Percentiles rank a stretch among this genome's conserved stretches.
These are phyloP conservation scores for Nasonia vitripennis DNA, from an alignment of 1,140 invertebrate genomes.

Conservation along the genomic window DNA sequence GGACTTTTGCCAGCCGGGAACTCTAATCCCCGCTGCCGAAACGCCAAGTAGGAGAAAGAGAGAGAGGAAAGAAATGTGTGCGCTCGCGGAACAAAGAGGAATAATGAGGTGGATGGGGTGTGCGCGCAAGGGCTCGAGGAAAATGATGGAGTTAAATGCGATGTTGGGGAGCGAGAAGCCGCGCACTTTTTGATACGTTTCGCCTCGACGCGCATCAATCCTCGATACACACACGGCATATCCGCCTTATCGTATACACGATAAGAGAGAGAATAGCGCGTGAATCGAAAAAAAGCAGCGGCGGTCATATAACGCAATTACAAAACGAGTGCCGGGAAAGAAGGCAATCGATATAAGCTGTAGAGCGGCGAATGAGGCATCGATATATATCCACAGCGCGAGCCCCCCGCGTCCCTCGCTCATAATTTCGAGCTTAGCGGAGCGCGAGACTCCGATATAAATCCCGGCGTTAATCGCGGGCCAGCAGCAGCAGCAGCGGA, in stretches of 20 bases:
- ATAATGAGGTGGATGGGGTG: slow-evolving; percentile 32
- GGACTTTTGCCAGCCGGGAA: slow-evolving; percentile 66
- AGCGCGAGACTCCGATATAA: slow-evolving; percentile 3
- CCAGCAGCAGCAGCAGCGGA: background rate
- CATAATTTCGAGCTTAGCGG: background rate
- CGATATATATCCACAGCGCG: background rate
- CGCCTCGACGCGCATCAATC: no score
- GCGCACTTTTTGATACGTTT: no score
- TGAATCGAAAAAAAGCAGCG: no score
- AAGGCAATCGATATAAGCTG: background rate
- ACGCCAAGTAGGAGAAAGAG: background rate
- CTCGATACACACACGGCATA: no score
- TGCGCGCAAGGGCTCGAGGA: background rate
- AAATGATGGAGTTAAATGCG: slow-evolving; percentile 36
- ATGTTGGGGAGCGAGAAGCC: background rate
- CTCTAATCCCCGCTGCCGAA: slow-evolving; percentile 34
- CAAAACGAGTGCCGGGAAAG: background rate
- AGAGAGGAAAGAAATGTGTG: slow-evolving; percentile 5
- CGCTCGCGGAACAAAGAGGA: slow-evolving; percentile 15
- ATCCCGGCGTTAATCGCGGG: background rate
- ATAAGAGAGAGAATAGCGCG: no score
- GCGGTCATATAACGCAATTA: no score
- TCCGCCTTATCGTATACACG: no score
- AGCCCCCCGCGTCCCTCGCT: background rate
- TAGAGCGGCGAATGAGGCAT: background rate